A percentile compares a stretch with the other conserved stretches of the same genome.
Evolutionary conservation across 2,888 invertebrate species (phyloP).

Genomic region (Caenorhabditis plicata): DNA sequence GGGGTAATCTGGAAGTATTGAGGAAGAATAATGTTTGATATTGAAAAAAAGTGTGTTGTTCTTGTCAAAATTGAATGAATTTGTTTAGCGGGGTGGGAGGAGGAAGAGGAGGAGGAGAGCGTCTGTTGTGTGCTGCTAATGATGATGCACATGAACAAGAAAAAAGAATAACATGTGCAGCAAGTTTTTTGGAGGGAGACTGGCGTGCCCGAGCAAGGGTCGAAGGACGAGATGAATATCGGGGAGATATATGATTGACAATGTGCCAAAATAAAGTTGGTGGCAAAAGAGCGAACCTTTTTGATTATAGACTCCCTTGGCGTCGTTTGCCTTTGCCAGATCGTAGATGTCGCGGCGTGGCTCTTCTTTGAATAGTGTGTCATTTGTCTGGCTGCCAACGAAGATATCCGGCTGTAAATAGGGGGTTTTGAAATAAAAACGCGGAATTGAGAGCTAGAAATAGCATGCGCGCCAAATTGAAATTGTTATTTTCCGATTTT

Average conservation of each 20-base stretch:
- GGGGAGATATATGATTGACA: neutral
- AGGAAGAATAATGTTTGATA: too few relatives aligned
- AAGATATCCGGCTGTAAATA: slow-evolving; percentile 44
- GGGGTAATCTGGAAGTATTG: too few relatives aligned
- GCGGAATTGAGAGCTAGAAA: too few relatives aligned
- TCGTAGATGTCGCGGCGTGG: slow-evolving; percentile 41
- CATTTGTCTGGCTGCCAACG: slow-evolving; percentile 43
- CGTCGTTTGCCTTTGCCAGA: slow-evolving; percentile 35
- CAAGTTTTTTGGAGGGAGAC: too few relatives aligned
- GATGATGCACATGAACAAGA: slow-evolving; percentile 13
- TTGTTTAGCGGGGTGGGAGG: too few relatives aligned
- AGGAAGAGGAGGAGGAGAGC: slow-evolving; percentile 6
- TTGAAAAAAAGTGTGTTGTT: too few relatives aligned
- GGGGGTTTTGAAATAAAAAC: neutral
- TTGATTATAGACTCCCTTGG: slow-evolving; percentile 31
- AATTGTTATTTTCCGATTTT: too few relatives aligned
- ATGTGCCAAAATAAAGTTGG: slow-evolving; percentile 5
- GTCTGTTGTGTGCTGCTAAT: too few relatives aligned
- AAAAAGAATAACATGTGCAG: neutral
- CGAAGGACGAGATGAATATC: neutral
- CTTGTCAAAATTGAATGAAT: too few relatives aligned
- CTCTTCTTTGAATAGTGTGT: slow-evolving; percentile 47
- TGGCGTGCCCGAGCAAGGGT: too few relatives aligned
- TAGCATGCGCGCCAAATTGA: too few relatives aligned
- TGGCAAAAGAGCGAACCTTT: slow-evolving; percentile 9